Evolutionary conservation across 1,140 invertebrate species (phyloP).

Genomic region (Pseudomyrmex pallidus): DNA sequence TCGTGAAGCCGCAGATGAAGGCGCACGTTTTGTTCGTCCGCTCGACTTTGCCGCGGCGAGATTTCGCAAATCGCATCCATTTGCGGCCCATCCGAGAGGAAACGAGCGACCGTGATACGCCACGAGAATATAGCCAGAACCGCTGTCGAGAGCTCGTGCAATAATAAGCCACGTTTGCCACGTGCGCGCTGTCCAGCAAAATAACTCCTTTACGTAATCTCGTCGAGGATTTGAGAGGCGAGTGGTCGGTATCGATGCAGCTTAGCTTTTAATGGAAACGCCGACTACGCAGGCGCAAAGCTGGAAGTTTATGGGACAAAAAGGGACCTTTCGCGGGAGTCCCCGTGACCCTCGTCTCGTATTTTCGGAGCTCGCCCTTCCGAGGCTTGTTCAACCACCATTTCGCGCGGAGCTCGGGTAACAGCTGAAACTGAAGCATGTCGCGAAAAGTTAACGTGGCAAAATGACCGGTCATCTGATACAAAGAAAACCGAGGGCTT

Average conservation of each 20-base stretch:
- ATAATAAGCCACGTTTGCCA: slow-evolving; percentile 60
- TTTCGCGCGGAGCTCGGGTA: slow-evolving; percentile 46
- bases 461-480: slow-evolving; percentile 62
- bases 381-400: background rate
- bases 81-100: background rate
- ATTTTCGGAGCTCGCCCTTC: slow-evolving; percentile 22
- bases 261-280: slow-evolving; percentile 77
- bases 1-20: slow-evolving; percentile 51
- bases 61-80: slow-evolving; percentile 62
- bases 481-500: slow-evolving; percentile 56
- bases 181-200: slow-evolving; percentile 67
- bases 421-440: slow-evolving; percentile 73
- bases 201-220: slow-evolving; percentile 78
- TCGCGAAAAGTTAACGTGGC: slow-evolving; percentile 69
- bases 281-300: slow-evolving; percentile 56
- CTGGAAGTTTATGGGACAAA: slow-evolving; percentile 65
- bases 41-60: slow-evolving; percentile 14
- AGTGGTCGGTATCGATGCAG: slow-evolving; percentile 70
- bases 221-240: slow-evolving; percentile 19
- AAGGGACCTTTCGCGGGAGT: slow-evolving; percentile 52
- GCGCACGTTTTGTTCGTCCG: slow-evolving; percentile 39
- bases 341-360: slow-evolving; percentile 1
- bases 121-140: background rate
- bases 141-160: background rate
- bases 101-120: background rate